These are phyloP conservation scores for Pammene aurita DNA, from an alignment of 2,888 invertebrate genomes.

Conservation along the genomic window DNA sequence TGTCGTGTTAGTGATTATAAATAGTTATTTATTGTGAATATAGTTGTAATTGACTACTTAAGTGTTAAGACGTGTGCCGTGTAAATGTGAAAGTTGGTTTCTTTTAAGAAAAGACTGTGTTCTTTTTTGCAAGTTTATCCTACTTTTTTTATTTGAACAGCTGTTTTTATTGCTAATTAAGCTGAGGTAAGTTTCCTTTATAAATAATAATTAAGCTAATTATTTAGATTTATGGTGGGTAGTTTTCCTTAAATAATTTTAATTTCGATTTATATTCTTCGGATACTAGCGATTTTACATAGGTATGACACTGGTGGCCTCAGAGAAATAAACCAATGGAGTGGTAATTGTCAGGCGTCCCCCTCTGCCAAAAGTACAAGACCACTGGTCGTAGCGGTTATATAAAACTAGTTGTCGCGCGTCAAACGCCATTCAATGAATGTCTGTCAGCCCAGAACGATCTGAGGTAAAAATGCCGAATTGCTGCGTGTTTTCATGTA, in stretches of 20 bases:
- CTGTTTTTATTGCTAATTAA: slow-evolving; percentile 45
- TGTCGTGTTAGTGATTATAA: slow-evolving; percentile 12
- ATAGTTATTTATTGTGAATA: slow-evolving; percentile 3
- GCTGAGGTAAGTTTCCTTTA: slow-evolving; percentile 33
- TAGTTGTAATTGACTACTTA: slow-evolving; percentile 12
- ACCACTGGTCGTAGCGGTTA: no score
- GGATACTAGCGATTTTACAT: neutral
- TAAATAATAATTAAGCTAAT: slow-evolving; percentile 19
- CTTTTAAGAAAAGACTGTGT: slow-evolving; percentile 57
- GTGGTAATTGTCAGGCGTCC: no score
- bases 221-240: slow-evolving; percentile 16
- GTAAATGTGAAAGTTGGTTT: slow-evolving; percentile 43
- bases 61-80: slow-evolving; percentile 39
- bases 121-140: slow-evolving; percentile 50
- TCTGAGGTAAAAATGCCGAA: no score
- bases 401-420: no score
- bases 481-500: no score
- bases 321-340: no score
- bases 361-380: no score
- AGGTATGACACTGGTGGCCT: neutral
- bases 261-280: neutral
- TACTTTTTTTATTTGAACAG: slow-evolving; percentile 48
- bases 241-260: slow-evolving; percentile 10
- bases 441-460: no score
- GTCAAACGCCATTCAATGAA: no score